Conservation (phyloP, 2,888 invertebrate genomes). For the Xanthia togata region DNA sequence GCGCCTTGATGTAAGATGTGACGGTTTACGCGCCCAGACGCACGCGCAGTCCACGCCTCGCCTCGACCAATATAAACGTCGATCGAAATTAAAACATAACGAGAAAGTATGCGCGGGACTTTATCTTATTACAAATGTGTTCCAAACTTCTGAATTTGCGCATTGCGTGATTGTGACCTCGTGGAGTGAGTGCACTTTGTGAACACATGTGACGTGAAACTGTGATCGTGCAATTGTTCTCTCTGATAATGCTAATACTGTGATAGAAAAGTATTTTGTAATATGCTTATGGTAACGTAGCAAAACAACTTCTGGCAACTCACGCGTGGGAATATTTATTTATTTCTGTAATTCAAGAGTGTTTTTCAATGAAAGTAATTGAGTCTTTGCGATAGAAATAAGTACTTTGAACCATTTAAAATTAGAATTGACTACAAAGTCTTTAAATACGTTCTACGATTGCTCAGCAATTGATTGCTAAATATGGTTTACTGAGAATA, state of each 20-base stretch:
- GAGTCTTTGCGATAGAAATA: slow-evolving; percentile 10
- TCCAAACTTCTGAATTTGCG: slow-evolving; percentile 56
- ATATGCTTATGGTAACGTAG: slow-evolving; percentile 61
- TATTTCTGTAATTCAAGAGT: slow-evolving; percentile 14
- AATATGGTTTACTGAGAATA: background rate
- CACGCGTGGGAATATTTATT: slow-evolving; percentile 16
- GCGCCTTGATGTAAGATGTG: slow-evolving; percentile 61
- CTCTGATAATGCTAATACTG: slow-evolving; percentile 45
- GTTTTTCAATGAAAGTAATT: slow-evolving; percentile 34
- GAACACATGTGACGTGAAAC: slow-evolving; percentile 58
- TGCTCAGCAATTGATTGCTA: background rate
- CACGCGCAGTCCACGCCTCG: slow-evolving; percentile 84
- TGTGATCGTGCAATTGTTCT: slow-evolving; percentile 54
- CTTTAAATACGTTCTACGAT: slow-evolving; percentile 4
- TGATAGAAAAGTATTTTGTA: slow-evolving; percentile 64
- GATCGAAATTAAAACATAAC: slow-evolving; percentile 83
- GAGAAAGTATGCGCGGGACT: slow-evolving; percentile 77
- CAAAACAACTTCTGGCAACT: slow-evolving; percentile 42
- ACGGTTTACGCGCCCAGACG: slow-evolving; percentile 78
- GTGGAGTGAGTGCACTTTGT: slow-evolving; percentile 61
- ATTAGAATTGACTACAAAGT: slow-evolving; percentile 4
- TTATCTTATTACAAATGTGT: slow-evolving; percentile 65
- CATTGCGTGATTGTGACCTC: slow-evolving; percentile 57
- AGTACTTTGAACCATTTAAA: slow-evolving; percentile 15
- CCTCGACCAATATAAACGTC: slow-evolving; percentile 86